A percentile compares a stretch with the other conserved stretches of the same genome.
phyloP scores from a whole-genome alignment of 1,140 invertebrate species.

The Zaprionus africanus region DNA sequence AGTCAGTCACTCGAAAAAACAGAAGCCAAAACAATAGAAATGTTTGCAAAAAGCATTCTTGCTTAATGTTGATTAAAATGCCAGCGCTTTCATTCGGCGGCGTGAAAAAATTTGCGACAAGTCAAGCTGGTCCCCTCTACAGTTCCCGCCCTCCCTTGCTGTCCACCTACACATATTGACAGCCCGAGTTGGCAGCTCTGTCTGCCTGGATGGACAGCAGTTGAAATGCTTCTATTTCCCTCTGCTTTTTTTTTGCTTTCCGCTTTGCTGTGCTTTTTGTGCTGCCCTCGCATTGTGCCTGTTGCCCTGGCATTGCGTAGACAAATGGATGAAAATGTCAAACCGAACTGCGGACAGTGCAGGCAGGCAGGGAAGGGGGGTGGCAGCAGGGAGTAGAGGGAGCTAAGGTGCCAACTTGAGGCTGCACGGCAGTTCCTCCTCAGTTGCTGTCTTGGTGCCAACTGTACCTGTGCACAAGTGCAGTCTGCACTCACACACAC shows the following conservation, averaged over 20 bases:
- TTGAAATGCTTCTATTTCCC: slow-evolving; percentile 50
- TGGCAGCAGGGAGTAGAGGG: fast-evolving
- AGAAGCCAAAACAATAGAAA: slow-evolving; percentile 47
- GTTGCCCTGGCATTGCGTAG: slow-evolving; percentile 64
- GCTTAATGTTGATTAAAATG: slow-evolving; percentile 83
- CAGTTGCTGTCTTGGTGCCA: slow-evolving; percentile 8
- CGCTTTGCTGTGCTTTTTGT: slow-evolving; percentile 1
- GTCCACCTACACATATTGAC: slow-evolving; percentile 64
- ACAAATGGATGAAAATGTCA: slow-evolving; percentile 83
- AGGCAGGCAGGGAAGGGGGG: neutral
- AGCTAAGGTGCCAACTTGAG: neutral
- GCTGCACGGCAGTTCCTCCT: neutral
- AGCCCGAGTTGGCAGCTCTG: slow-evolving; percentile 61
- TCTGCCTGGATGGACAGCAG: slow-evolving; percentile 63
- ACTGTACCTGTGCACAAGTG: slow-evolving; percentile 15
- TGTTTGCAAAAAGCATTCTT: slow-evolving; percentile 81
- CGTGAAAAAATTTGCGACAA: slow-evolving; percentile 76
- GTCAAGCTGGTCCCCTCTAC: slow-evolving; percentile 50
- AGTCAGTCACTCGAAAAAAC: slow-evolving; percentile 46
- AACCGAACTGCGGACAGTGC: slow-evolving; percentile 55
- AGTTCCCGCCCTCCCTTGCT: neutral
- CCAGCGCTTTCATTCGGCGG: slow-evolving; percentile 68
- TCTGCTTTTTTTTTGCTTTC: slow-evolving; percentile 19
- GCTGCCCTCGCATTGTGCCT: slow-evolving; percentile 16
- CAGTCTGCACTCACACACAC: slow-evolving; percentile 28